A percentile compares a stretch with the other conserved stretches of the same genome.
phyloP scores from a whole-genome alignment of 1,140 invertebrate species.

The Bombus soroeensis region DNA sequence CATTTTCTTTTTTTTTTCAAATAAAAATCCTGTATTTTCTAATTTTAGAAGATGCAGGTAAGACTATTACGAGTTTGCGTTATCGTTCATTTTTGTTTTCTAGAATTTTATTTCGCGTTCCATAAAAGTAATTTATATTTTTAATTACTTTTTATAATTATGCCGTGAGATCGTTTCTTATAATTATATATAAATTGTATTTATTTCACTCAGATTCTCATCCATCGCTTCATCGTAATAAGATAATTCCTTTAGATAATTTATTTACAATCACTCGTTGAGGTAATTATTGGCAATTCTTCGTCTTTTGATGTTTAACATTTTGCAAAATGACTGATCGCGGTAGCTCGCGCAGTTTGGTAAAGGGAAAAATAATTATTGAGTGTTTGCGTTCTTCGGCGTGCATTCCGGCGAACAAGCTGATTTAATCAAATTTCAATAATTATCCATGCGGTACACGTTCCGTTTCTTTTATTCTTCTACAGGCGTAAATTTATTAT shows the following conservation, averaged over 20 bases:
- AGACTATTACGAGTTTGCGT: background rate
- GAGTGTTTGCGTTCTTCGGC: background rate
- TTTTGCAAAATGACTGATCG: background rate
- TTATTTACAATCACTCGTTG: background rate
- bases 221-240: background rate
- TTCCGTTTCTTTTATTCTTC: constrained; percentile 24
- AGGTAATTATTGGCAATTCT: background rate
- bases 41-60: background rate
- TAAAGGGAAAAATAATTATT: background rate
- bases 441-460: background rate
- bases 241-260: no score
- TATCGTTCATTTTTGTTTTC: background rate
- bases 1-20: background rate
- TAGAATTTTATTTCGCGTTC: no score
- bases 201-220: no score
- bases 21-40: background rate
- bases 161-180: background rate
- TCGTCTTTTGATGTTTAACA: background rate
- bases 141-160: background rate
- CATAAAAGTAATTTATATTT: background rate
- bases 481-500: constrained; percentile 42
- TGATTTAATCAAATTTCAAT: constrained; percentile 6
- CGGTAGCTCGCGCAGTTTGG: background rate
- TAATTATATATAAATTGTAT: no score
- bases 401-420: no score